Conservation (phyloP, 2,888 invertebrate genomes). For the Iphiclides podalirius region DNA sequence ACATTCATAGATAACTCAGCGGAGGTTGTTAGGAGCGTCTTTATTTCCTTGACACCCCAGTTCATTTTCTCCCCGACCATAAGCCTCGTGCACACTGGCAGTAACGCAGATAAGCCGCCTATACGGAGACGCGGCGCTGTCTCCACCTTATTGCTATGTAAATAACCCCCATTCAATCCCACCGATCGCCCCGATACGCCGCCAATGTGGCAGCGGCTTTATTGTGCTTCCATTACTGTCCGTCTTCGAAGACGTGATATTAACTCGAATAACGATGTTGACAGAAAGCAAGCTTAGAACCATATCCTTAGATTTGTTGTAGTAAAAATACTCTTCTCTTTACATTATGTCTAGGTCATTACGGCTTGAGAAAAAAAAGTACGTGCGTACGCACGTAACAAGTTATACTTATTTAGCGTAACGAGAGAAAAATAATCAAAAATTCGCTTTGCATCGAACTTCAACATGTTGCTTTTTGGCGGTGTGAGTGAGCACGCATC, state of each 20-base stretch:
- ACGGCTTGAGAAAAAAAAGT: too few species aligned
- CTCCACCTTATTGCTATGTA: conserved; percentile 73
- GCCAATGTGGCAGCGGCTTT: conserved; percentile 72
- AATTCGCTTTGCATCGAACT: too few species aligned
- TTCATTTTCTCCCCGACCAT: conserved; percentile 67
- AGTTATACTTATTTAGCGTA: too few species aligned
- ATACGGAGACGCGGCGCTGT: conserved; percentile 54
- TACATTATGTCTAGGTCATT: too few species aligned
- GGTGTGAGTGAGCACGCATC: too few species aligned
- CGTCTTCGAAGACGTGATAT: conserved; percentile 32
- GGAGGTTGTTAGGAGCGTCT: conserved; percentile 59
- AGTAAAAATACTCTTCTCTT: too few species aligned
- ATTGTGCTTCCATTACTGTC: conserved; percentile 48
- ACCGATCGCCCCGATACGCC: conserved; percentile 63
- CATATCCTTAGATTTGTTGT: too few species aligned
- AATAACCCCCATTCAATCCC: conserved; percentile 72
- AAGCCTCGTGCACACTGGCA: conserved; percentile 70
- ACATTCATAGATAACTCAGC: conserved; percentile 55
- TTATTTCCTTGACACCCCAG: conserved; percentile 57
- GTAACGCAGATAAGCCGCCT: conserved; percentile 63
- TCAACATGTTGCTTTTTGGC: too few species aligned
- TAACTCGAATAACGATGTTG: too few species aligned
- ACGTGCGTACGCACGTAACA: too few species aligned
- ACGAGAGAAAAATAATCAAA: too few species aligned
- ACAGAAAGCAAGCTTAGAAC: too few species aligned